Evolutionary conservation across 1,140 invertebrate genomes (phyloP).

Genomic region (Oryctes rhinoceros): DNA sequence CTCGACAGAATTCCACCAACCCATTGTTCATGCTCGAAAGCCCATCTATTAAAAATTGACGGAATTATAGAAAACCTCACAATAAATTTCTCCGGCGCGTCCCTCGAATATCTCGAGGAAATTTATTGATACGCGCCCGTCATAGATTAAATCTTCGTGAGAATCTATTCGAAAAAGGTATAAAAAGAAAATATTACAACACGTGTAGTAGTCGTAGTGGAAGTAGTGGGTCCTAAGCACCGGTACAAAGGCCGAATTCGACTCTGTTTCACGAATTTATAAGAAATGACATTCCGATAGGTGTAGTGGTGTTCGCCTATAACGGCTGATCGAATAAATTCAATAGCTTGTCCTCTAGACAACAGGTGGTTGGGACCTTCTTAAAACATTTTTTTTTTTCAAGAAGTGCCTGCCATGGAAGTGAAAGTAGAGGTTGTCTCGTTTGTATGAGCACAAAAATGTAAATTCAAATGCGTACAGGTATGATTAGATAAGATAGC

Average conservation of each 20-base stretch:
- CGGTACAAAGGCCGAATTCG: neutral
- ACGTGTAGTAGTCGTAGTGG: neutral
- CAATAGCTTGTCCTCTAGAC: conserved; percentile 9
- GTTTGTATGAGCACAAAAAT: neutral
- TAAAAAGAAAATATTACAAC: neutral
- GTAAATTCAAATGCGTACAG: too few species aligned
- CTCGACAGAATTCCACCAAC: neutral
- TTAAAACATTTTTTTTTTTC: neutral
- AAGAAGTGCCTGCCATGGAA: neutral
- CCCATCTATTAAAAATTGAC: conserved; percentile 10
- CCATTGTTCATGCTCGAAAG: neutral
- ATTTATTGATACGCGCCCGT: conserved; percentile 4
- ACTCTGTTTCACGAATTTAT: conserved; percentile 18
- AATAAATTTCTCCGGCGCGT: neutral
- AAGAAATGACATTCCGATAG: conserved; percentile 14
- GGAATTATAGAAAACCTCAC: neutral
- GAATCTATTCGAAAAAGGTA: neutral
- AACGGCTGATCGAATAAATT: conserved; percentile 14
- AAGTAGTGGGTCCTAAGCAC: neutral
- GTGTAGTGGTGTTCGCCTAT: neutral
- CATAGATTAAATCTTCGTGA: conserved; percentile 15
- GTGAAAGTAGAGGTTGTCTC: neutral
- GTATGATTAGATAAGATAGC: too few species aligned
- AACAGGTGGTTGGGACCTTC: conserved; percentile 17
- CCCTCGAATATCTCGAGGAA: neutral